Evolutionary conservation across 2,888 invertebrate species (phyloP).

Genomic region (Tetheella fluctuosa): DNA sequence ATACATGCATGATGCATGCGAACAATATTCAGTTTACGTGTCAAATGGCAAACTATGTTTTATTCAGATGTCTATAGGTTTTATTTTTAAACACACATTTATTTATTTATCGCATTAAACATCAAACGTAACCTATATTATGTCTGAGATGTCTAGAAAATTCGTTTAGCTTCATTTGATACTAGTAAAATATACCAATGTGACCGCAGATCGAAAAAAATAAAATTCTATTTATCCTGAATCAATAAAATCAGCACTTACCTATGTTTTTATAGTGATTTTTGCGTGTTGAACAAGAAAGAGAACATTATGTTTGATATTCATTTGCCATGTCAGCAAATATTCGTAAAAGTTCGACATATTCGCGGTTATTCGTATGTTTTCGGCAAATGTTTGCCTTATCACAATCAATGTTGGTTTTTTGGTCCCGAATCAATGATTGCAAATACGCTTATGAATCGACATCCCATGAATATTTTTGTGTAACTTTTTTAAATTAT

Average conservation of each 20-base stretch:
- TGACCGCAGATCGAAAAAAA: background rate
- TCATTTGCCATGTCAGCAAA: background rate
- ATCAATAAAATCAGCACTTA: background rate
- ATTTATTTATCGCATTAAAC: background rate
- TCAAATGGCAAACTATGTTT: background rate
- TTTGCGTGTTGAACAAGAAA: background rate
- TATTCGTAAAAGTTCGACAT: background rate
- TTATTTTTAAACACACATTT: background rate
- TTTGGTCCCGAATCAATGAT: conserved; percentile 1
- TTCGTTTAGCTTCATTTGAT: background rate
- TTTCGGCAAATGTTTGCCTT: conserved; percentile 4
- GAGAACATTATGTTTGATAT: background rate
- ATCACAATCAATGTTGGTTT: background rate
- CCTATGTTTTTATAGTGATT: background rate
- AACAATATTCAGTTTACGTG: background rate
- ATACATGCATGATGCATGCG: background rate
- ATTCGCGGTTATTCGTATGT: background rate
- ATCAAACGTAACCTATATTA: background rate
- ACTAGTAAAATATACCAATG: background rate
- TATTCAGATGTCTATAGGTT: background rate
- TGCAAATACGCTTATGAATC: background rate
- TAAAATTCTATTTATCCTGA: background rate
- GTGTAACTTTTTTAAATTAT: too few relatives aligned
- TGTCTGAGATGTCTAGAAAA: background rate
- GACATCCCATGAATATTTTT: too few relatives aligned